Base-by-base conservation (phyloP, 2,888 invertebrate genomes). In the Heliconius sara region DNA sequence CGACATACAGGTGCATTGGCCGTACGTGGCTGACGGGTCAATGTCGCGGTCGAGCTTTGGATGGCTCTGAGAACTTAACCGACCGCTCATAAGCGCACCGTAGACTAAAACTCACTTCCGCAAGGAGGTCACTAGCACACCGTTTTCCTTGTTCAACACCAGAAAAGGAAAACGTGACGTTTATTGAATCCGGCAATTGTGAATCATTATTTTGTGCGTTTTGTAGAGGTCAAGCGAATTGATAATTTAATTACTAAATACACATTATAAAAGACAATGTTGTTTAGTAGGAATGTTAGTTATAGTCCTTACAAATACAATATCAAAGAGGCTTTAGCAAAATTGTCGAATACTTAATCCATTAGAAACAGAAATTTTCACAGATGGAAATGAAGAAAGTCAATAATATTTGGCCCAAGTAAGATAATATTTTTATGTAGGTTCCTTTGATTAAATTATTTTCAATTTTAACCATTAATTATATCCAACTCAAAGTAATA, bases 21-120 rank as follows among this genome's bases (percentile, higher is more conserved):
- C 95, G 93, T 91, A 90, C 92, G 90, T 88, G 91, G 91, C 91
- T 90, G 91, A 87, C 91, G 90, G 95, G 93, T 95, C 95, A 95
- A 94, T 95, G 95, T 95, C 95, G 94, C 91, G 94, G 92, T 87
- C 93, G 87, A 88, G 87, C 92, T 91, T 90, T 87, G 91, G 91
- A 90, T 91, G 91, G 90, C 90, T 87, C 91, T 90, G 89, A 91
- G 91, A 91, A 93, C 90, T 90, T 91, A 84, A 88, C 89, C 85
- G 85, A 91, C 93, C 85, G 90, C 89, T 91, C 89, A 84, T 85
- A 85, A 84, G 86, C 85, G 84, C 85, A 84, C 85, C 84, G 85
- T 84, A 85, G 82, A 85, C 89, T 89, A 90, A 89, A 89, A 85
- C 87, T 85, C 86, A 88, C 91, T 90, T 90, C 90, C 88, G 86